Evolutionary conservation across 2,797 vertebrate genomes (phyloP).

Genomic region (Nyctalus aviator): DNA sequence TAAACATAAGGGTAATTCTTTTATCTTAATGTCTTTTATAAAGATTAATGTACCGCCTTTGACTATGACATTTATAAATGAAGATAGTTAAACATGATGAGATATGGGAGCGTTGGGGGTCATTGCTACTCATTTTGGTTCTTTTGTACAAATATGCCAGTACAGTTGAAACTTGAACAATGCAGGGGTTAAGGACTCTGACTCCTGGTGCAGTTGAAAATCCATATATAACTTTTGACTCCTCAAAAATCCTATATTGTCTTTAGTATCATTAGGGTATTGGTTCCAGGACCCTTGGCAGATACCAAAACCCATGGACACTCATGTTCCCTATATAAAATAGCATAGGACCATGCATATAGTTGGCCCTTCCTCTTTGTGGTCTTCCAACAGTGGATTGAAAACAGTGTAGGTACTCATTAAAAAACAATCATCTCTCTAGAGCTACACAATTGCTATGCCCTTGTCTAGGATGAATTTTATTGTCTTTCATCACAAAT

Average conservation of each 20-base stretch:
- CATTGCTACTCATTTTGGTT: not conserved
- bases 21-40: not conserved
- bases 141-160: not conserved
- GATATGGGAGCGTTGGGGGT: not conserved
- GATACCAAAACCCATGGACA: not conserved
- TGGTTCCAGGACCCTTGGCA: not conserved
- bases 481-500: conserved; percentile 4
- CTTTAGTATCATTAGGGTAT: not conserved
- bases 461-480: not conserved
- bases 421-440: not conserved
- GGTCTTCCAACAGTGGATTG: too few species aligned
- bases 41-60: not conserved
- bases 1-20: not conserved
- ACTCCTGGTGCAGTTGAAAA: not conserved
- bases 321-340: not conserved
- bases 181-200: not conserved
- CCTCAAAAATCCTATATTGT: not conserved
- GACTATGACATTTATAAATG: not conserved
- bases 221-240: not conserved
- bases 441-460: not conserved
- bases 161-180: not conserved
- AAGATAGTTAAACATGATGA: not conserved
- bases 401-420: too few species aligned
- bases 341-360: too few species aligned
- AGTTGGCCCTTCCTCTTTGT: too few species aligned